Conservation (phyloP, 2,797 vertebrate genomes). For the Tauraco hartlaubi region DNA sequence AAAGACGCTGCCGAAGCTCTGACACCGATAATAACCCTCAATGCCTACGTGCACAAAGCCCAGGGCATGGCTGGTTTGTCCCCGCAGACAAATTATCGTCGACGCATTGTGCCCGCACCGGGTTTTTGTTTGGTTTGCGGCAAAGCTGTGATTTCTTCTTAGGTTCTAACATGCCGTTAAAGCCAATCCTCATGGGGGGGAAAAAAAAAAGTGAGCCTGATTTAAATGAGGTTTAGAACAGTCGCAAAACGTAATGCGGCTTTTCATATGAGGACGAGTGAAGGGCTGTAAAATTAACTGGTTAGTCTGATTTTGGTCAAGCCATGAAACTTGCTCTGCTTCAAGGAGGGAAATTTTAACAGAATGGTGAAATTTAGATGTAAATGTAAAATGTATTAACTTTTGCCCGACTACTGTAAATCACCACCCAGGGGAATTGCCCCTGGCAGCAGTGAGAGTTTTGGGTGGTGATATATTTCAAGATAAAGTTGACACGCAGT, state of each 20-base stretch:
- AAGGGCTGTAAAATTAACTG: not conserved
- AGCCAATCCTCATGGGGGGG: not conserved
- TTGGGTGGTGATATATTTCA: not conserved
- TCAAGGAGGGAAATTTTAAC: not conserved
- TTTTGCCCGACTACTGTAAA: not conserved
- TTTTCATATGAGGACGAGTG: not conserved
- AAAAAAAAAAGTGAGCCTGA: not conserved
- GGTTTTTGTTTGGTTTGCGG: conserved; percentile 29
- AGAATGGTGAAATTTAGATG: not conserved
- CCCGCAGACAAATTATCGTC: conserved; percentile 57
- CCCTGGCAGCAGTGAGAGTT: not conserved
- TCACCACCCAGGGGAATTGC: not conserved
- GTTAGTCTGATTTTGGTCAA: not conserved
- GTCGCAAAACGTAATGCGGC: not conserved
- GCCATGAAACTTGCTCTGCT: not conserved
- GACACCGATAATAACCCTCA: conserved; percentile 63
- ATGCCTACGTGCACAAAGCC: conserved; percentile 69
- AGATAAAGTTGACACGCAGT: accelerated
- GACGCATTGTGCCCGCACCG: not conserved
- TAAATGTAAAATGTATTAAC: not conserved
- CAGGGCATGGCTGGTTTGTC: conserved; percentile 55
- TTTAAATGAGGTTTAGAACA: not conserved
- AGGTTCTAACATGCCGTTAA: not conserved
- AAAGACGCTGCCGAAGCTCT: conserved; percentile 63
- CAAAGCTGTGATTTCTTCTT: conserved; percentile 11